A percentile compares a stretch with the other conserved stretches of the same genome.
Conservation (phyloP, 2,113 vertebrate genomes). For the Paramisgurnus dabryanus region DNA sequence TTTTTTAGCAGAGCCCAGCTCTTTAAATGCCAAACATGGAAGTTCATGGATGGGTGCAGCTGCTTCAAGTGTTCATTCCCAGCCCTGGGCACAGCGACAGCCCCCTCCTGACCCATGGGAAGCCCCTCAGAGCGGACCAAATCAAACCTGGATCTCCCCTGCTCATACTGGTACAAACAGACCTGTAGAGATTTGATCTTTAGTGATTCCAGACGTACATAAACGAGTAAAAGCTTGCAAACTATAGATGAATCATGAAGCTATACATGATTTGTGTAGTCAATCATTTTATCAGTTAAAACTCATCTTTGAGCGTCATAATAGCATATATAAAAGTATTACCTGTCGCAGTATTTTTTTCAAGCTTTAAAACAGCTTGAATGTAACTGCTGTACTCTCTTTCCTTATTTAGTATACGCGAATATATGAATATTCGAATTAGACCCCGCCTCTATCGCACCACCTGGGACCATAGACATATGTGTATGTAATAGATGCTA, state of each 20-base stretch:
- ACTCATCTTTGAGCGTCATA: too few relatives aligned
- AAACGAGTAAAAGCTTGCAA: neutral
- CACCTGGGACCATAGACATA: too few relatives aligned
- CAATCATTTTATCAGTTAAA: too few relatives aligned
- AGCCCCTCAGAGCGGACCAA: conserved; percentile 67
- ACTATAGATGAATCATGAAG: neutral
- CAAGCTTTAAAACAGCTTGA: too few relatives aligned
- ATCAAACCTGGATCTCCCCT: conserved; percentile 57
- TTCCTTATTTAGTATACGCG: too few relatives aligned
- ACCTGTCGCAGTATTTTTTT: too few relatives aligned
- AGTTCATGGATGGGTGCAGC: conserved; percentile 68
- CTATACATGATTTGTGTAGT: too few relatives aligned
- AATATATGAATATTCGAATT: too few relatives aligned
- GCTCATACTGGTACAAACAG: conserved; percentile 61
- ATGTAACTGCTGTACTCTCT: too few relatives aligned
- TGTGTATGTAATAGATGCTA: too few relatives aligned
- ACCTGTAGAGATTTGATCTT: neutral
- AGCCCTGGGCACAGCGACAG: conserved; percentile 71
- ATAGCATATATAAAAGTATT: too few relatives aligned
- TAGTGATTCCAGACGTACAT: neutral
- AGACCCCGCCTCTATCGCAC: too few relatives aligned
- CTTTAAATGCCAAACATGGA: conserved; percentile 48
- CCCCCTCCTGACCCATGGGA: conserved; percentile 82
- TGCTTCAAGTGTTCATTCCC: conserved; percentile 62
- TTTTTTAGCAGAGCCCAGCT: conserved; percentile 56